Evolutionary conservation across 1,140 invertebrate genomes (phyloP).

Genomic region (Ruditapes philippinarum): DNA sequence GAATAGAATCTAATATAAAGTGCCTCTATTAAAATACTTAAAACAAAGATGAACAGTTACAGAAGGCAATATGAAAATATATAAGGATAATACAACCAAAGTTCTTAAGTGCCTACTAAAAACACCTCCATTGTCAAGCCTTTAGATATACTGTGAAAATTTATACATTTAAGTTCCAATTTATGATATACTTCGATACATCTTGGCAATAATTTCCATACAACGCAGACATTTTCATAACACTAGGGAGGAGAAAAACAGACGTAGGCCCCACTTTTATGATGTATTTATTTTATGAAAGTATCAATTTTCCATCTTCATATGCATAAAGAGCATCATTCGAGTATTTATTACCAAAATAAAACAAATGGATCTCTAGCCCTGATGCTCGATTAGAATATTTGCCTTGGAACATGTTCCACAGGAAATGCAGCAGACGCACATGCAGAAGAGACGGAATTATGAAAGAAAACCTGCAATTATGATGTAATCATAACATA

Average conservation of each 20-base stretch:
- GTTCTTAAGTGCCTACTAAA: no score
- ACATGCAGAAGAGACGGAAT: background rate
- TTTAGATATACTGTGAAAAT: background rate
- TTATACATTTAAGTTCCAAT: background rate
- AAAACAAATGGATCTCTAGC: background rate
- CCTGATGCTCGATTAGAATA: background rate
- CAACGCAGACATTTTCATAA: background rate
- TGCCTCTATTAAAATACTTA: no score
- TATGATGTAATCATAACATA: background rate
- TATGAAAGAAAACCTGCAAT: background rate
- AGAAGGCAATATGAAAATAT: no score
- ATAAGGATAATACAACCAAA: no score
- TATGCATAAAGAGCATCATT: slow-evolving; percentile 27
- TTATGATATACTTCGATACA: slow-evolving; percentile 1
- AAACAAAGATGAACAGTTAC: no score
- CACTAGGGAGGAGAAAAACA: background rate
- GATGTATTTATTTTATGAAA: background rate
- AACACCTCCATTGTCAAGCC: background rate
- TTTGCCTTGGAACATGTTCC: background rate
- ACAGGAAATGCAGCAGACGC: background rate
- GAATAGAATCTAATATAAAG: no score
- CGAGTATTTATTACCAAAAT: slow-evolving; percentile 21
- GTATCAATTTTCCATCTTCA: slow-evolving; percentile 14
- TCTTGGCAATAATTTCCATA: background rate
- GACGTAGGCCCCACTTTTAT: background rate